phyloP scores from a whole-genome alignment of 1,140 invertebrate species.

The Drosophila albomicans region DNA sequence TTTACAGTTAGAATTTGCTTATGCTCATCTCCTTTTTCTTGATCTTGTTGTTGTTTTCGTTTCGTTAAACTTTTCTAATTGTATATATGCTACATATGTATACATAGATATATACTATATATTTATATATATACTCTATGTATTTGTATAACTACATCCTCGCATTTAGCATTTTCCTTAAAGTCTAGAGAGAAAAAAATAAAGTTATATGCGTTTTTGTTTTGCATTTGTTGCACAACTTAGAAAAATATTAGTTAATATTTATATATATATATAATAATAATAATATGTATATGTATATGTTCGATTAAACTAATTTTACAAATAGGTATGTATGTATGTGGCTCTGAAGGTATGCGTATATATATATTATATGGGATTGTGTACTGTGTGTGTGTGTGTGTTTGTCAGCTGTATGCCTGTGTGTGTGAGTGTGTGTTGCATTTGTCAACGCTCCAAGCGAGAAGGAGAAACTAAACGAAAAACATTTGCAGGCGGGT shows the following conservation, averaged over 20 bases:
- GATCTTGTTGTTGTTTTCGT: conserved; percentile 17
- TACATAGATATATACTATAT: conserved; percentile 24
- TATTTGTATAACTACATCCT: conserved; percentile 39
- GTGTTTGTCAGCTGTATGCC: neutral
- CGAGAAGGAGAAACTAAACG: neutral
- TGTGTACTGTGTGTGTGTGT: conserved; percentile 3
- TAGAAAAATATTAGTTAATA: conserved; percentile 43
- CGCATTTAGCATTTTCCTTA: conserved; percentile 31
- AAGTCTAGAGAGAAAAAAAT: conserved; percentile 40
- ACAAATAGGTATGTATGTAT: conserved; percentile 29
- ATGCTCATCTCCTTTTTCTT: conserved; percentile 35
- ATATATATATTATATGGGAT: neutral
- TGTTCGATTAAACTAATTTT: conserved; percentile 42
- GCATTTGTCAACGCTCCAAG: neutral
- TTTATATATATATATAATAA: conserved; percentile 13
- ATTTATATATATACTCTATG: conserved; percentile 7
- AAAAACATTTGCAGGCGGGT: neutral
- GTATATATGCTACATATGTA: conserved; percentile 33
- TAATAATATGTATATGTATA: conserved; percentile 11
- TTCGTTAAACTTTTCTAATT: conserved; percentile 41
- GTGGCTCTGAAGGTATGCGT: conserved; percentile 23
- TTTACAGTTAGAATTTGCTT: conserved; percentile 77
- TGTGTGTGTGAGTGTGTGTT: conserved; percentile 1
- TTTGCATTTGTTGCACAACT: conserved; percentile 17
- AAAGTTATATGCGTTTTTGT: conserved; percentile 24